A percentile compares a stretch with the other conserved stretches of the same genome.
Conservation (phyloP, 2,113 vertebrate species). For the Antechinus stuartii region DNA sequence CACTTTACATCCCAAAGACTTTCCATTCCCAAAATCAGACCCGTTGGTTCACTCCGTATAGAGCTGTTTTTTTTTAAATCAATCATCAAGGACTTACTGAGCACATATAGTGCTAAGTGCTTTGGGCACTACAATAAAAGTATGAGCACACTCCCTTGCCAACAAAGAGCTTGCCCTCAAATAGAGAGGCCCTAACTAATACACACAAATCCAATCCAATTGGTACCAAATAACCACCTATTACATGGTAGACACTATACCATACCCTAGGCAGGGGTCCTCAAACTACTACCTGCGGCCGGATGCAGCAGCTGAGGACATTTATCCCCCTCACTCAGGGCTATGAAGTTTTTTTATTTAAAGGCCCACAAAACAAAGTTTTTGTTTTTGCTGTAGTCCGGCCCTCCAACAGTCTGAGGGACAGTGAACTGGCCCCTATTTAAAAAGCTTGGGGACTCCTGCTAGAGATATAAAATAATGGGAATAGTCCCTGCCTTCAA, state of each 20-base stretch:
- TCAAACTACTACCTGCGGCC: too few species aligned
- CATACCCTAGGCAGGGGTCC: neutral
- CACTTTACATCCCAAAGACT: too few species aligned
- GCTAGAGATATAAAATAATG: neutral
- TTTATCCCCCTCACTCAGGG: too few species aligned
- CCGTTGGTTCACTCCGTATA: neutral
- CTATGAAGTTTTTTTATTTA: too few species aligned
- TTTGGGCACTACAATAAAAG: neutral
- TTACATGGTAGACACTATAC: neutral
- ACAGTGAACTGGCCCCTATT: too few species aligned
- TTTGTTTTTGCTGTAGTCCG: too few species aligned
- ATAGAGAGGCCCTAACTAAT: neutral
- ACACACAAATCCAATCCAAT: neutral
- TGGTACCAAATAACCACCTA: neutral
- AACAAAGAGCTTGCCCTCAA: neutral
- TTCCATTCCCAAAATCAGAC: neutral
- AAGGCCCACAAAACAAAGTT: too few species aligned
- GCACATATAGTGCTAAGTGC: neutral
- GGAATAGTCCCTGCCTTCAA: neutral
- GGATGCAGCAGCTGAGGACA: too few species aligned
- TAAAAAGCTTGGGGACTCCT: too few species aligned
- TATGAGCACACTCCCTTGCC: neutral
- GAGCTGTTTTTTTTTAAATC: neutral
- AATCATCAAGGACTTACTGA: neutral
- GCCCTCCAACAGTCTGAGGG: too few species aligned